Conservation (phyloP, 1,140 invertebrate species). For the Plectrocnemia conspersa region DNA sequence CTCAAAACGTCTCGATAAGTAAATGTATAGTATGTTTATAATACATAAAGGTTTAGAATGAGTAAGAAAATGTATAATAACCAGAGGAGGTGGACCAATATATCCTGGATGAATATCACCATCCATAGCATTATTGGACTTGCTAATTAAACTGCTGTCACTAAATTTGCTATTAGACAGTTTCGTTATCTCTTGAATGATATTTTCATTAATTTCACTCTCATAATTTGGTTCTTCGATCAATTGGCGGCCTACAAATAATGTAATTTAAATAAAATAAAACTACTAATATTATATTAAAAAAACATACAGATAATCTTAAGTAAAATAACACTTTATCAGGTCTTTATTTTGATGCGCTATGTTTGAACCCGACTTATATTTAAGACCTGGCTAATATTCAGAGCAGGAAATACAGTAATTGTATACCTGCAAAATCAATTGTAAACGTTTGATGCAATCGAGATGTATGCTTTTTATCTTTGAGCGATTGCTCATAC, state of each 20-base stretch:
- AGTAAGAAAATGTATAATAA: constrained; percentile 24
- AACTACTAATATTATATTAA: background rate
- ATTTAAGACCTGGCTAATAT: background rate
- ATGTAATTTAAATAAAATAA: constrained; percentile 7
- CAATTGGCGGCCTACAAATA: constrained; percentile 47
- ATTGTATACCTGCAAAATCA: constrained; percentile 71
- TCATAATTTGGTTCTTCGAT: constrained; percentile 51
- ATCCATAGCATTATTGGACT: constrained; percentile 33
- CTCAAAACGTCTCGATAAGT: no score
- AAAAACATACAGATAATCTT: background rate
- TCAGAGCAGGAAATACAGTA: no score
- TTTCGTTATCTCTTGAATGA: constrained; percentile 44
- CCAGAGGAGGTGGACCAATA: constrained; percentile 43
- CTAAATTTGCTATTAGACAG: background rate
- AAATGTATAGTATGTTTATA: no score
- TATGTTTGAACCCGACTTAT: background rate
- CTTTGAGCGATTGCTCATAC: constrained; percentile 64
- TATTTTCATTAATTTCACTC: constrained; percentile 50
- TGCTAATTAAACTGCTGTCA: no score
- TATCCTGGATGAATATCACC: constrained; percentile 46
- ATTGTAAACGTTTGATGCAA: constrained; percentile 67
- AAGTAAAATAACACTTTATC: background rate
- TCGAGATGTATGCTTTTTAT: constrained; percentile 66
- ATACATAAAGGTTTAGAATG: background rate
- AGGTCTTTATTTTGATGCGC: background rate